These are phyloP conservation scores for Caretta caretta DNA, from an alignment of 2,113 vertebrate genomes.

Conservation along the genomic window DNA sequence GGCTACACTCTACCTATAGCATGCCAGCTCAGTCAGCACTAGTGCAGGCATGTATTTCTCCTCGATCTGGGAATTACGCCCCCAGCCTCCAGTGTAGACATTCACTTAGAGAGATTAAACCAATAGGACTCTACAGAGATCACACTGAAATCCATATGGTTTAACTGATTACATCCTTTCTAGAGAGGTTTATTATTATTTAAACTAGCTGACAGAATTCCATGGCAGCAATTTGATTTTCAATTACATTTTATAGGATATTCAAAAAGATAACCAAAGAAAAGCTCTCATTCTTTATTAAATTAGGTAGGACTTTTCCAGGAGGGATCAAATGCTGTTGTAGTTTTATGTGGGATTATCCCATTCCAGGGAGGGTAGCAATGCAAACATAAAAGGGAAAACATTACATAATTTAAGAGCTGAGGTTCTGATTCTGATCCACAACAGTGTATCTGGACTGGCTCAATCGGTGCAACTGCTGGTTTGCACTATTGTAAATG, in stretches of 20 bases:
- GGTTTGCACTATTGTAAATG: too few relatives aligned
- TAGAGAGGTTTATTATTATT: neutral
- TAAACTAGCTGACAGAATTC: neutral
- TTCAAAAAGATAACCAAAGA: neutral
- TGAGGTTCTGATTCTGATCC: neutral
- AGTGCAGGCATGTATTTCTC: neutral
- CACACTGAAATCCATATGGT: neutral
- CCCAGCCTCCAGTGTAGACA: neutral
- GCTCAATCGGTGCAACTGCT: too few relatives aligned
- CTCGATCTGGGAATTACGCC: neutral
- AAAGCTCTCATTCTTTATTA: neutral
- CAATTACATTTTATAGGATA: neutral
- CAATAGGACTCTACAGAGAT: neutral
- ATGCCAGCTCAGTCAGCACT: neutral
- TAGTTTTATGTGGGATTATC: neutral
- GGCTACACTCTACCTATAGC: neutral
- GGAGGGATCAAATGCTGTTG: neutral
- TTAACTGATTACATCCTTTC: neutral
- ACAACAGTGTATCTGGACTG: too few relatives aligned
- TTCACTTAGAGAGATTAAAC: neutral
- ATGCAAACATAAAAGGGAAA: neutral
- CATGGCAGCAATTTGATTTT: neutral
- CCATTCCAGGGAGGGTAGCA: neutral
- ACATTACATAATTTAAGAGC: neutral
- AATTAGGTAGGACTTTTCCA: neutral